Evolutionary conservation across 2,113 vertebrate genomes (phyloP).

Genomic region (Takifugu flavidus): DNA sequence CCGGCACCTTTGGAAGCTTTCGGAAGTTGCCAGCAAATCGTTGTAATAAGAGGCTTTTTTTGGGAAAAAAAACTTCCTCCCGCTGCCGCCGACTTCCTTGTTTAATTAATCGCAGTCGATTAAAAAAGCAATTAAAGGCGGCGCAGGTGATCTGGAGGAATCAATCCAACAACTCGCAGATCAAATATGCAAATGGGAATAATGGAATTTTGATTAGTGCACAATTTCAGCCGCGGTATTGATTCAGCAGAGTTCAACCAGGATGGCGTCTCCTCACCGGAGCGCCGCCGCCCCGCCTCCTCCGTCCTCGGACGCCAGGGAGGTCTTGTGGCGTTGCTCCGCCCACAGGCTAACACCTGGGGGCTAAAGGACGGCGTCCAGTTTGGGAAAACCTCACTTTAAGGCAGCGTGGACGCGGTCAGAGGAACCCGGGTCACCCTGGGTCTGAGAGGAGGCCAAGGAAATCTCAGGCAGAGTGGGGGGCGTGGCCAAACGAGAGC

Average conservation of each 20-base stretch:
- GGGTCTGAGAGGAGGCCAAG: too few relatives aligned
- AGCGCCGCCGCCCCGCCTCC: background rate
- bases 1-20: constrained; percentile 39
- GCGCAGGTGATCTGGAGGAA: constrained; percentile 73
- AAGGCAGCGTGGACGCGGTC: background rate
- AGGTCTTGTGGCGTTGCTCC: constrained; percentile 37
- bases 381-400: constrained; percentile 13
- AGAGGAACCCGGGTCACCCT: too few relatives aligned
- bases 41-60: constrained; percentile 44
- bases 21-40: constrained; percentile 48
- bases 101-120: constrained; percentile 69
- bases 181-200: constrained; percentile 72
- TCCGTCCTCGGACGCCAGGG: constrained; percentile 20
- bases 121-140: constrained; percentile 77
- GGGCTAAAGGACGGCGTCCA: constrained; percentile 18
- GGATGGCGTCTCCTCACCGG: constrained; percentile 19
- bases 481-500: too few relatives aligned
- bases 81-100: constrained; percentile 43
- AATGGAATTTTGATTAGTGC: constrained; percentile 68
- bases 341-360: constrained; percentile 36
- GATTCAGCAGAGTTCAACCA: constrained; percentile 48
- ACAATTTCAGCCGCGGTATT: constrained; percentile 64
- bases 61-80: constrained; percentile 21
- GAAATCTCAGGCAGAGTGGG: too few relatives aligned
- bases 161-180: constrained; percentile 72